A percentile compares a stretch with the other conserved stretches of the same genome.
These are phyloP conservation scores for Hypomecis punctinalis DNA, from an alignment of 2,888 invertebrate species.

Conservation along the genomic window DNA sequence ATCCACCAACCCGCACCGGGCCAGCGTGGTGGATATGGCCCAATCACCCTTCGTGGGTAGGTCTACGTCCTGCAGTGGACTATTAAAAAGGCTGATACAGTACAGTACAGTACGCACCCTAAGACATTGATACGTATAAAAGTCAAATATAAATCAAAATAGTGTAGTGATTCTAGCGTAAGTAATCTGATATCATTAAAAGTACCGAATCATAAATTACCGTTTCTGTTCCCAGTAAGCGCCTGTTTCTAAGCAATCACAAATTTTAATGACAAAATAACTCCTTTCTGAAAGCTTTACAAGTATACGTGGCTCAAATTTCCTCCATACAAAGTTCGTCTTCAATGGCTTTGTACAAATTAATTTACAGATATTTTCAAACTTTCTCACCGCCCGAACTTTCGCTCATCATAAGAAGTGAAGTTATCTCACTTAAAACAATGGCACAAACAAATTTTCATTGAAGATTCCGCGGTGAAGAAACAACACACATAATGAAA, in stretches of 20 bases:
- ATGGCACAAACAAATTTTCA: constrained; percentile 41
- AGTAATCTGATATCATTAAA: neutral
- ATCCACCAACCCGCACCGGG: no score
- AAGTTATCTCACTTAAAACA: constrained; percentile 35
- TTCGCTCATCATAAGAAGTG: constrained; percentile 34
- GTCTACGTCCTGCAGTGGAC: no score
- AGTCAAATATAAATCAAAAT: no score
- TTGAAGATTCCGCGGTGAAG: constrained; percentile 30
- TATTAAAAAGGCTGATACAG: no score
- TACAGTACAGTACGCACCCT: no score
- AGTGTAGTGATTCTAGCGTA: neutral
- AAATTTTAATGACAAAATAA: constrained; percentile 24
- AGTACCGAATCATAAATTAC: neutral
- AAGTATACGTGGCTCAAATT: constrained; percentile 20
- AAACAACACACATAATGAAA: constrained; percentile 45
- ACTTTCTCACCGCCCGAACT: constrained; percentile 26
- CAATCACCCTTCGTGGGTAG: no score
- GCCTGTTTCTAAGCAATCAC: constrained; percentile 8
- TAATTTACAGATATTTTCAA: constrained; percentile 34
- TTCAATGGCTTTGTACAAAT: constrained; percentile 26
- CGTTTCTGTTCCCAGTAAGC: neutral
- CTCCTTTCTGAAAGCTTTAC: constrained; percentile 17
- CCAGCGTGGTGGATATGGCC: no score
- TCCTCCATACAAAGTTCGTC: constrained; percentile 22
- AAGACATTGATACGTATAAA: no score